Evolutionary conservation across 1,140 invertebrate genomes (phyloP).

Genomic region (Drosophila subpulchrella): DNA sequence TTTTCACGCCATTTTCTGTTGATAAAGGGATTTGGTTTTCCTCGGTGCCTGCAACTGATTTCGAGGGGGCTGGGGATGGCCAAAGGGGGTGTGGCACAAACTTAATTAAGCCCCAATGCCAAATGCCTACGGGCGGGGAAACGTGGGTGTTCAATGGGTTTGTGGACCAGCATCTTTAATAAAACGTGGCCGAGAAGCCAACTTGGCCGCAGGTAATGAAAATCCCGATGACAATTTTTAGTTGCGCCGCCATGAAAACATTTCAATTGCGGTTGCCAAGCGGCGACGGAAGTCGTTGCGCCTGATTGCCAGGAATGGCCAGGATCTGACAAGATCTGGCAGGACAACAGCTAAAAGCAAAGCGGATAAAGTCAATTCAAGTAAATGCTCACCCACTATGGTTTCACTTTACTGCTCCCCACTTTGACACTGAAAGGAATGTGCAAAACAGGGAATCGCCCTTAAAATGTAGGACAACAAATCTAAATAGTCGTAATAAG

Average conservation of each 20-base stretch:
- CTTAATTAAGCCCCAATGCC: conserved; percentile 75
- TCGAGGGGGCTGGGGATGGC: neutral
- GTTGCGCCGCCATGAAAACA: conserved; percentile 79
- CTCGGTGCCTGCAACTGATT: conserved; percentile 52
- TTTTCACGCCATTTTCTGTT: conserved; percentile 72
- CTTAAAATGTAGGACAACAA: too few species aligned
- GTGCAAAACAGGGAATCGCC: too few species aligned
- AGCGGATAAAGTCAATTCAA: conserved; percentile 77
- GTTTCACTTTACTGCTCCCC: conserved; percentile 34
- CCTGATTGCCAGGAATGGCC: conserved; percentile 54
- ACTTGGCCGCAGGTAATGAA: conserved; percentile 80
- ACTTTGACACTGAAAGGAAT: conserved; percentile 13
- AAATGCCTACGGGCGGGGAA: conserved; percentile 57
- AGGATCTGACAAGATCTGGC: conserved; percentile 11
- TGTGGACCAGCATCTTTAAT: conserved; percentile 67
- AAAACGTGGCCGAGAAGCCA: conserved; percentile 61
- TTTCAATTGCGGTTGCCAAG: conserved; percentile 78
- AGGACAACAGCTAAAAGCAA: conserved; percentile 49
- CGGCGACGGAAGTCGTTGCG: conserved; percentile 60
- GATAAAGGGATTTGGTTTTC: conserved; percentile 64
- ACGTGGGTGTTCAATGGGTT: neutral
- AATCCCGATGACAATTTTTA: conserved; percentile 82
- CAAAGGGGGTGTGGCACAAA: conserved; percentile 42
- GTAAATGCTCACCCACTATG: conserved; percentile 64
- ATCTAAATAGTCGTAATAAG: too few species aligned